A percentile compares a stretch with the other conserved stretches of the same genome.
phyloP scores from a whole-genome alignment of 1,140 invertebrate genomes.

The Riptortus pedestris region DNA sequence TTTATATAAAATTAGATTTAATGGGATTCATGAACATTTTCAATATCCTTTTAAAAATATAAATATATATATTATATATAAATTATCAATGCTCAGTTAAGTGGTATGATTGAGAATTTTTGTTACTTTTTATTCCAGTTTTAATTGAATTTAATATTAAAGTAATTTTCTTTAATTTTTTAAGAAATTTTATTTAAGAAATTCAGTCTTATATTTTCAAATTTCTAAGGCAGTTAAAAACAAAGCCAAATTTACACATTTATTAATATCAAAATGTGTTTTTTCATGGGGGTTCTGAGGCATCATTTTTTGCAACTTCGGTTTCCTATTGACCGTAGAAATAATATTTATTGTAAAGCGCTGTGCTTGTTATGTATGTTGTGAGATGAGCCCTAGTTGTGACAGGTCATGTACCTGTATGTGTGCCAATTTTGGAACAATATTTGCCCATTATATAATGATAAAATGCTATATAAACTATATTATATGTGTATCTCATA shows the following conservation, averaged over 20 bases:
- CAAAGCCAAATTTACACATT: slow-evolving; percentile 21
- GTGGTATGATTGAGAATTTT: slow-evolving; percentile 33
- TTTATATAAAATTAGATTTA: slow-evolving; percentile 29
- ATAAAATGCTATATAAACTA: slow-evolving; percentile 22
- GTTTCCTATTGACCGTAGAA: not conserved
- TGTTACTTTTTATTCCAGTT: no score
- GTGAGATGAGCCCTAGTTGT: not conserved
- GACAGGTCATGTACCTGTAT: slow-evolving; percentile 24
- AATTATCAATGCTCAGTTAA: slow-evolving; percentile 33
- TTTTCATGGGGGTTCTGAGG: slow-evolving; percentile 22
- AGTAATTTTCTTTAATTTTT: slow-evolving; percentile 21
- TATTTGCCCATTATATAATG: slow-evolving; percentile 22
- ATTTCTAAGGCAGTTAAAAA: not conserved
- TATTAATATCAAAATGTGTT: slow-evolving; percentile 23
- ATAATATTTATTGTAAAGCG: slow-evolving; percentile 20
- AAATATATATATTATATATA: slow-evolving; percentile 27
- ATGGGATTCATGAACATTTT: slow-evolving; percentile 28
- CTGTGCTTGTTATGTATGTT: slow-evolving; percentile 23
- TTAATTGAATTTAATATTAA: no score
- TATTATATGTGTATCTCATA: slow-evolving; percentile 8
- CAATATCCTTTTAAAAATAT: slow-evolving; percentile 28
- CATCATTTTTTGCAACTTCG: slow-evolving; percentile 20
- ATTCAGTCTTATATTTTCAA: not conserved
- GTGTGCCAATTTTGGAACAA: slow-evolving; percentile 30
- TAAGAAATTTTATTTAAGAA: slow-evolving; percentile 3